Percentiles rank a stretch among this genome's conserved stretches.
Conservation (phyloP, 2,113 vertebrate species). For the Monarcha castaneiventris region DNA sequence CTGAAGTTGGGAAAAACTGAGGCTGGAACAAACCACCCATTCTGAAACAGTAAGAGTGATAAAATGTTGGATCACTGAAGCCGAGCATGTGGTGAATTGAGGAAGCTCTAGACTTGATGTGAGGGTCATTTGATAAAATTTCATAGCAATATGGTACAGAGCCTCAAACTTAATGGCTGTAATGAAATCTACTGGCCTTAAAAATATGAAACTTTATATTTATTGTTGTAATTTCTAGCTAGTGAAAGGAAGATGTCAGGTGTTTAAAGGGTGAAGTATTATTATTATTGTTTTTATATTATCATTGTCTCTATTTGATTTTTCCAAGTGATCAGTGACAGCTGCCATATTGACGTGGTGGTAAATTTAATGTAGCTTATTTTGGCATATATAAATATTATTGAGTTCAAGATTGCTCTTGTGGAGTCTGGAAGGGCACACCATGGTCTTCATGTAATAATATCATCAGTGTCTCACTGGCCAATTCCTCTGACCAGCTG, state of each 20-base stretch:
- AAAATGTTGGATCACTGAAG: neutral
- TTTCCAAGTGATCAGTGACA: neutral
- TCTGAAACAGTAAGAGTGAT: neutral
- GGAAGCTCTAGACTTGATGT: neutral
- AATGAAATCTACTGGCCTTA: neutral
- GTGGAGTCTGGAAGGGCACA: neutral
- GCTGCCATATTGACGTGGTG: neutral
- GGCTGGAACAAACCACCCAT: neutral
- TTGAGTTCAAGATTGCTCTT: neutral
- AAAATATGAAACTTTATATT: neutral
- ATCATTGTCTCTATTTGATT: neutral
- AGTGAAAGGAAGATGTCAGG: neutral
- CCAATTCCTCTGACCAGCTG: neutral
- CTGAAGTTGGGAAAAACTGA: neutral
- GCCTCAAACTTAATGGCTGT: neutral
- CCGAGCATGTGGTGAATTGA: neutral
- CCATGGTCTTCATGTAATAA: neutral
- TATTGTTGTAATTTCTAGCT: neutral
- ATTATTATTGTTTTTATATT: neutral
- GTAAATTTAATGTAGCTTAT: neutral
- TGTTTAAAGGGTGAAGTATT: neutral
- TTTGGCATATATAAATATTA: neutral
- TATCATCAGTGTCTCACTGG: neutral
- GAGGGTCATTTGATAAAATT: neutral
- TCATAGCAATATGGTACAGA: neutral